A percentile compares a stretch with the other conserved stretches of the same genome.
phyloP scores from a whole-genome alignment of 2,113 vertebrate species.

The Echinops telfairi region DNA sequence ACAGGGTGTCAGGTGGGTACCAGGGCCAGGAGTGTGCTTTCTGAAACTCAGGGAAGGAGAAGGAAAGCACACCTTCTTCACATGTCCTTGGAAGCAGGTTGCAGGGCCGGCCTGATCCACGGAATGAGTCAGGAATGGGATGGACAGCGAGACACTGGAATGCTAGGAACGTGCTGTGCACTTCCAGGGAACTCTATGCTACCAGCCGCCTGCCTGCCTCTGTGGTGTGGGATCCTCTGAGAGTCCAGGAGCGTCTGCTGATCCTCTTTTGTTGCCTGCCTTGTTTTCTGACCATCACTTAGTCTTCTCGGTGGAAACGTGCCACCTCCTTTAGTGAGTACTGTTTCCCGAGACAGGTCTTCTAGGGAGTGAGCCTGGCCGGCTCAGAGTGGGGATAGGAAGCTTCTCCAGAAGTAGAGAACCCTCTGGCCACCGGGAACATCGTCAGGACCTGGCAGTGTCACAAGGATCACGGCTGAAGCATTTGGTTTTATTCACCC shows the following conservation, averaged over 20 bases:
- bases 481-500: not conserved
- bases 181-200: no score
- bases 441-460: not conserved
- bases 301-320: not conserved
- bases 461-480: not conserved
- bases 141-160: accelerated
- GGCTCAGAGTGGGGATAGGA: not conserved
- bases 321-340: not conserved
- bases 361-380: not conserved
- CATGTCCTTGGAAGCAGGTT: accelerated
- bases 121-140: no score
- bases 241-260: not conserved
- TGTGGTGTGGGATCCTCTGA: not conserved
- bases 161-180: accelerated
- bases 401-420: not conserved
- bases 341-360: not conserved
- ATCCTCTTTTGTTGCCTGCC: not conserved
- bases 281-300: not conserved
- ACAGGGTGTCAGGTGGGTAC: not conserved
- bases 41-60: not conserved
- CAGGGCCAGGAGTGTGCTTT: not conserved
- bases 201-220: accelerated
- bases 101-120: not conserved
- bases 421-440: not conserved
- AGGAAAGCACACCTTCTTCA: accelerated